A percentile compares a stretch with the other conserved stretches of the same genome.
Conservation (phyloP, 1,140 invertebrate genomes). For the Heliconius hewitsoni region DNA sequence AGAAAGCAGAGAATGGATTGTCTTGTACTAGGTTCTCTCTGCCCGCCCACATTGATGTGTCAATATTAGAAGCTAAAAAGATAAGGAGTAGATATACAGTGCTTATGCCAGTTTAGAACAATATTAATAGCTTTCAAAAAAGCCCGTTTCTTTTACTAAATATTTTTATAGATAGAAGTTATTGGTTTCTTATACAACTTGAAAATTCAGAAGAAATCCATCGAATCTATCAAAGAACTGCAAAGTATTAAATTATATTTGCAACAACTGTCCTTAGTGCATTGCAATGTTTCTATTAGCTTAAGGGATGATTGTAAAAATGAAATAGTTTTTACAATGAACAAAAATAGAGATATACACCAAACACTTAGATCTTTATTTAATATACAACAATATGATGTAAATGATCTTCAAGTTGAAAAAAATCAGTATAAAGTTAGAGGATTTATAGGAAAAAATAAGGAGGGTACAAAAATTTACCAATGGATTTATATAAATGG, state of each 20-base stretch:
- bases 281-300: slow-evolving; percentile 82
- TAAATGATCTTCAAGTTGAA: slow-evolving; percentile 78
- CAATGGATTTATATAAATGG: slow-evolving; percentile 86
- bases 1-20: no score
- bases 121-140: neutral
- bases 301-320: slow-evolving; percentile 83
- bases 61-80: no score
- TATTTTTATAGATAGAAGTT: slow-evolving; percentile 78
- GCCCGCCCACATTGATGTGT: no score
- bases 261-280: slow-evolving; percentile 83
- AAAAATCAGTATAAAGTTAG: slow-evolving; percentile 80
- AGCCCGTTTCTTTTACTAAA: neutral
- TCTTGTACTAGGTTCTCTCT: no score
- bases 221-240: slow-evolving; percentile 81
- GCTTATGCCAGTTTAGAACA: no score
- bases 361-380: slow-evolving; percentile 81
- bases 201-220: slow-evolving; percentile 82
- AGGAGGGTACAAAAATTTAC: slow-evolving; percentile 69
- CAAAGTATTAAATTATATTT: slow-evolving; percentile 82
- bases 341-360: slow-evolving; percentile 79
- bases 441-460: slow-evolving; percentile 81
- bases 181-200: slow-evolving; percentile 84
- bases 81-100: no score
- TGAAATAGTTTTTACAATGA: slow-evolving; percentile 81
- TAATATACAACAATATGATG: slow-evolving; percentile 62